Base-by-base conservation (phyloP, 2,113 vertebrate genomes). In the Ageneiosus marmoratus region DNA sequence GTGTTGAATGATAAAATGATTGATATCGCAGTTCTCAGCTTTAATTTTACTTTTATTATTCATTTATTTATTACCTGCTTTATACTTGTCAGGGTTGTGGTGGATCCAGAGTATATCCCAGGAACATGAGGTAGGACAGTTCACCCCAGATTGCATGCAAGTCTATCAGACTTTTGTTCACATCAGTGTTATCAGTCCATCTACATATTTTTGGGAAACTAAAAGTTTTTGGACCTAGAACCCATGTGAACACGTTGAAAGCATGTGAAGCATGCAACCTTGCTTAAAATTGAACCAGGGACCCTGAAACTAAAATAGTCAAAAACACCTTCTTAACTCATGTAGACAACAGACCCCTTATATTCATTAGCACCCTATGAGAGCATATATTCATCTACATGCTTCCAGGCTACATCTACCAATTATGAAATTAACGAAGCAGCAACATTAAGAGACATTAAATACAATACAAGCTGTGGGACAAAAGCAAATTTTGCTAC, bases 21-120 rank as follows among this genome's bases (percentile, higher is more conserved):
- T 62, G 24, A 56, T 56, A 27, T 29, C 11, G 11, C 2, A 62
- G n/a, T 12, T 62, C 58, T 62, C 27, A 27, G 29, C n/a, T n/a
- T 62, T 12, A 62, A n/a, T 62, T 56, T 60, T 60, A 60, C n/a
- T n/a, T 62, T 62, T 60, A 60, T 29, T 62, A 62, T 29, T 65
- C 0, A 27, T 65, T 65, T 27, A 32, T 65, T 29, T 8, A 18
- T 29, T 32, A 65, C 16, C 27, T 1, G 11, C 12, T 65, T 32
- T 34, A 34, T 65, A 15, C 29, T 65, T 13, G 62, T 65, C 27
- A 34, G 62, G 6, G 62, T 32, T 29, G 10, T 15, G 1, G 8
- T 72, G 12, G 41, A 15, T 46, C 4, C 37, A 70, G 22, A 46
- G 67, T 37, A 4, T n/a, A 11, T 70, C 1, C 2, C 0, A 12